These are phyloP conservation scores for Anaspis maculata DNA, from an alignment of 2,888 invertebrate species.

Conservation along the genomic window DNA sequence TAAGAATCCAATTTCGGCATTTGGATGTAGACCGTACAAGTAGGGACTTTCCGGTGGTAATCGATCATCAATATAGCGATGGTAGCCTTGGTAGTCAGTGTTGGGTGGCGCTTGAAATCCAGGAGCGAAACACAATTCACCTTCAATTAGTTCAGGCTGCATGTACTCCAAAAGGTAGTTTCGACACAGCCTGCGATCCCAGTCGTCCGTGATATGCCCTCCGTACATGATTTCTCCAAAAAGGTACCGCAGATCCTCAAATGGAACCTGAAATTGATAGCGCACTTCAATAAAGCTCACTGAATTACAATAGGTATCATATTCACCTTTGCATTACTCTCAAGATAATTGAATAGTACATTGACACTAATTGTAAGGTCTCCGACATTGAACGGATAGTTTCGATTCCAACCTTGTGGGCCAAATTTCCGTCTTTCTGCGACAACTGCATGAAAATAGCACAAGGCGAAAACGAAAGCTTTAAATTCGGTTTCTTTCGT, in stretches of 20 bases:
- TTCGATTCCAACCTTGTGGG: slow-evolving; percentile 85
- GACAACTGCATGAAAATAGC: slow-evolving; percentile 93
- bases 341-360: slow-evolving; percentile 84
- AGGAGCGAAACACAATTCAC: slow-evolving; percentile 71
- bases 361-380: slow-evolving; percentile 89
- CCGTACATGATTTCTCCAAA: slow-evolving; percentile 98
- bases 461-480: slow-evolving; percentile 77
- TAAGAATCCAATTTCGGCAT: slow-evolving; percentile 90
- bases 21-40: slow-evolving; percentile 87
- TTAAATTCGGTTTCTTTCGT: slow-evolving; percentile 91
- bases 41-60: slow-evolving; percentile 83
- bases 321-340: slow-evolving; percentile 64
- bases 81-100: slow-evolving; percentile 79
- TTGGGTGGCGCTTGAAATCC: slow-evolving; percentile 85
- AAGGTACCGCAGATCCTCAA: slow-evolving; percentile 89
- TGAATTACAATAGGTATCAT: not conserved
- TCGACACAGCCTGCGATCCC: slow-evolving; percentile 83
- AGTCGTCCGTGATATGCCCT: slow-evolving; percentile 94
- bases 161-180: slow-evolving; percentile 83
- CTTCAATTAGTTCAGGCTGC: slow-evolving; percentile 80
- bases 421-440: slow-evolving; percentile 90
- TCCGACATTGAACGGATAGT: slow-evolving; percentile 72
- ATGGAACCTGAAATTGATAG: slow-evolving; percentile 60
- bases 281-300: not conserved
- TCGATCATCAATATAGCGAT: slow-evolving; percentile 77